Conservation (phyloP, 2,113 vertebrate genomes). For the Mobula birostris region DNA sequence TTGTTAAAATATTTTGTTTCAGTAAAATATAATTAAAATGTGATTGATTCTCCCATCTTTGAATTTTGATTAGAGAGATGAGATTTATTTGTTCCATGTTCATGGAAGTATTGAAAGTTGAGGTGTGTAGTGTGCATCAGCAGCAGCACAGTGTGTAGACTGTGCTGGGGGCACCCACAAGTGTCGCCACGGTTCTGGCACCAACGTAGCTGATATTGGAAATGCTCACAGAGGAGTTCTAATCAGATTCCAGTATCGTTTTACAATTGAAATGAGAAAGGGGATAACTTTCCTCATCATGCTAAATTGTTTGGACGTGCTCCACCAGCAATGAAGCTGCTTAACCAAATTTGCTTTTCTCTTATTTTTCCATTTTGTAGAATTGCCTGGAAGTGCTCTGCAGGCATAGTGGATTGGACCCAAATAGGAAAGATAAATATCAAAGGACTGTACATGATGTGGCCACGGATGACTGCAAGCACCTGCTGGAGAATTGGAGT, state of each 20-base stretch:
- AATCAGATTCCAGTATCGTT: background rate
- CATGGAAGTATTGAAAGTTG: too few relatives aligned
- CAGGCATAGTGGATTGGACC: constrained; percentile 76
- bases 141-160: too few relatives aligned
- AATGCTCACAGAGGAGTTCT: background rate
- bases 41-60: background rate
- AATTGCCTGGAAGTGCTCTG: constrained; percentile 90
- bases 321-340: background rate
- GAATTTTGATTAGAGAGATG: background rate
- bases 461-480: constrained; percentile 93
- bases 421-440: constrained; percentile 80
- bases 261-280: background rate
- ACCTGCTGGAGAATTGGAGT: constrained; percentile 90
- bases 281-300: background rate
- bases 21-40: background rate
- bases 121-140: too few relatives aligned
- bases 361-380: constrained; percentile 51
- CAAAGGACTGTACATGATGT: constrained; percentile 83
- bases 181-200: too few relatives aligned
- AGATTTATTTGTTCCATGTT: too few relatives aligned
- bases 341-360: background rate
- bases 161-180: too few relatives aligned
- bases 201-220: too few relatives aligned
- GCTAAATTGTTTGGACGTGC: background rate
- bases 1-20: background rate